Percentiles rank a stretch among this genome's conserved stretches.
These are phyloP conservation scores for Drosophila elegans DNA, from an alignment of 1,140 invertebrate species.

Conservation along the genomic window DNA sequence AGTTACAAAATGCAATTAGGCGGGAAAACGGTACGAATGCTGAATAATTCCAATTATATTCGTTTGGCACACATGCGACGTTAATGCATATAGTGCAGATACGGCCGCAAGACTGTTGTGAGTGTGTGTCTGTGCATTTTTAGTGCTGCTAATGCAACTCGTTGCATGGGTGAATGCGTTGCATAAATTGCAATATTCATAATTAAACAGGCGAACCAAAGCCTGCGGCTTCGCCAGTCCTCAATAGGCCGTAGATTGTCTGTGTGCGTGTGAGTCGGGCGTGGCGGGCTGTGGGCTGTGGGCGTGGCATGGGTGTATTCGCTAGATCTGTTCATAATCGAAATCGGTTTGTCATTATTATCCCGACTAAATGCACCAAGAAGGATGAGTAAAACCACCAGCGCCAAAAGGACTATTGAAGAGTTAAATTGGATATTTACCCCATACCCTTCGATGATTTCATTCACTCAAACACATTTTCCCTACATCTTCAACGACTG, in stretches of 20 bases:
- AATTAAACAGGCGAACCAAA: conserved; percentile 55
- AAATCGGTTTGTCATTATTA: conserved; percentile 41
- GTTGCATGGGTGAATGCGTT: conserved; percentile 47
- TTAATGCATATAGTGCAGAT: conserved; percentile 57
- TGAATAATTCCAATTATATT: conserved; percentile 71
- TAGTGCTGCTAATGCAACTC: conserved; percentile 56
- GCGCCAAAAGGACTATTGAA: conserved; percentile 12
- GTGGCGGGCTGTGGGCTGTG: neutral
- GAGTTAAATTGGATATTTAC: conserved; percentile 13
- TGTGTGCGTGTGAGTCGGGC: neutral
- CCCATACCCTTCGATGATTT: neutral
- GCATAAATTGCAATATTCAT: conserved; percentile 74
- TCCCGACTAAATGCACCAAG: conserved; percentile 13
- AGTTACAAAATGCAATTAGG: conserved; percentile 74
- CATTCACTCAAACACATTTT: conserved; percentile 14
- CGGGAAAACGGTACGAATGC: conserved; percentile 39
- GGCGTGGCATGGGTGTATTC: conserved; percentile 1
- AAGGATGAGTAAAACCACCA: conserved; percentile 9
- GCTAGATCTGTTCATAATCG: conserved; percentile 44
- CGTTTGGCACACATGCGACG: conserved; percentile 52
- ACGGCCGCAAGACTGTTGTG: conserved; percentile 23
- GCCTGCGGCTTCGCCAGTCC: conserved; percentile 34
- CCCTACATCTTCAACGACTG: conserved; percentile 4
- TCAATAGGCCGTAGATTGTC: conserved; percentile 6
- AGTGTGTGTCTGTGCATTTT: conserved; percentile 37